Base-by-base conservation (phyloP, 2,113 vertebrate species). In the Percina caprodes region DNA sequence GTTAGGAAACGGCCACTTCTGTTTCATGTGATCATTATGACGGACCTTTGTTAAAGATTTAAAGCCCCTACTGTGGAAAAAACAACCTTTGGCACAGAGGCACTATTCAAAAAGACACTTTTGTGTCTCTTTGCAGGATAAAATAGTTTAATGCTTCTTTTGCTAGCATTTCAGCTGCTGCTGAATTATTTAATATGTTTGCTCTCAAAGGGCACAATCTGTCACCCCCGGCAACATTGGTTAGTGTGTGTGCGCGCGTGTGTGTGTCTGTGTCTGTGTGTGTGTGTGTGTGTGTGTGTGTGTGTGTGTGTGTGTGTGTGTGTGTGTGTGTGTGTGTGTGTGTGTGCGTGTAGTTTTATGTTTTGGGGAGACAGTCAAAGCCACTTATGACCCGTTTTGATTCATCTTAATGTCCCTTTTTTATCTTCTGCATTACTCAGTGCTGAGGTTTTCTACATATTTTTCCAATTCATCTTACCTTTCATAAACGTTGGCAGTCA, bases 181-280 rank as follows among this genome's bases (percentile, higher is more conserved):
- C 84, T 91, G 80, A 86, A 87, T 75, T 52, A 91, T 91, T 90
- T 18, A 90, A 82, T 15, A 24, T 48, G 80, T 88, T 87, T 90
- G 69, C 52, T 94, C 91, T 94, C 82, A 18, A 2, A 88, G 51
- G 70, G 63, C 63, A 59, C 39, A 74, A 63, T 83, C 51, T 56
- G 73, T 83, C 74, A 49, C 75, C 69, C 35, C 1, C 1, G 16
- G 61, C 26, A 33, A 4, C 14, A 35, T 14, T 61, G 54, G 73
- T 63, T 51, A 23, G 23, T 48, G 35, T 48, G 46, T 9, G 39
- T 42, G 30, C 2, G 30, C 2, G 30, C 3, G 19, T 26, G 21
- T 52, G 5, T 24, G 19, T 39, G 30, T n/a, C 0, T 74, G 24
- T 82, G 68, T 61, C 30, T 83, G 82, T 77, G 80, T 83, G 84